These are phyloP conservation scores for Folsomia manolachei DNA, from an alignment of 2,888 invertebrate genomes.

Conservation along the genomic window DNA sequence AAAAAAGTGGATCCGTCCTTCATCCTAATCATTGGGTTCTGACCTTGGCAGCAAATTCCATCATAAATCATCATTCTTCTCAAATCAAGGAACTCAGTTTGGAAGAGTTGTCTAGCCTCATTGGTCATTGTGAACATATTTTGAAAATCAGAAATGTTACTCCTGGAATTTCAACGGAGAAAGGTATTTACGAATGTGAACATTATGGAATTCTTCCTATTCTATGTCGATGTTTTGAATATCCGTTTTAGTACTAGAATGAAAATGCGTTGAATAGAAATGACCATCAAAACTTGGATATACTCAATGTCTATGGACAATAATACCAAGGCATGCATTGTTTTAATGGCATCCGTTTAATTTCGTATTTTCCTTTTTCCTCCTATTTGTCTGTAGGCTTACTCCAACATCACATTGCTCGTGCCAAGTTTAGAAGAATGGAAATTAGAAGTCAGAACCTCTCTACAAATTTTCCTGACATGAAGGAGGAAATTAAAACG, in stretches of 20 bases:
- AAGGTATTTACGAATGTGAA: conserved; percentile 26
- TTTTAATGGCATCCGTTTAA: too few species aligned
- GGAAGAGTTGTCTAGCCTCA: conserved; percentile 24
- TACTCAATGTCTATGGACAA: too few species aligned
- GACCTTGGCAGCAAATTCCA: conserved; percentile 53
- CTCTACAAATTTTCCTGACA: conserved; percentile 1
- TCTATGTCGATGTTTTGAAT: background rate
- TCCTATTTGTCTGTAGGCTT: conserved; percentile 25
- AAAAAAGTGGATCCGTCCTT: conserved; percentile 64
- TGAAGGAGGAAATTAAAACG: conserved; percentile 18
- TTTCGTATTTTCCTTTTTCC: too few species aligned
- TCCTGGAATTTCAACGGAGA: conserved; percentile 38
- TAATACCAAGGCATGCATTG: too few species aligned
- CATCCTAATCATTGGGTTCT: conserved; percentile 54
- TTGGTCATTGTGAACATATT: conserved; percentile 31
- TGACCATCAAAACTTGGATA: background rate
- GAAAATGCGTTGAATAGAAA: background rate
- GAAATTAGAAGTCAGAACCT: conserved; percentile 7
- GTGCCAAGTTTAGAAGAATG: conserved; percentile 24
- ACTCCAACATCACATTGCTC: conserved; percentile 34
- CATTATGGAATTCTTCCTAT: background rate
- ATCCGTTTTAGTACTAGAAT: background rate
- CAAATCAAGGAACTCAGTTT: conserved; percentile 16
- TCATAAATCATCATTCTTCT: conserved; percentile 28
- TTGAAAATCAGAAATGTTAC: conserved; percentile 32